Evolutionary conservation across 2,888 invertebrate genomes (phyloP).

Genomic region (Acrocyrtus sp.): DNA sequence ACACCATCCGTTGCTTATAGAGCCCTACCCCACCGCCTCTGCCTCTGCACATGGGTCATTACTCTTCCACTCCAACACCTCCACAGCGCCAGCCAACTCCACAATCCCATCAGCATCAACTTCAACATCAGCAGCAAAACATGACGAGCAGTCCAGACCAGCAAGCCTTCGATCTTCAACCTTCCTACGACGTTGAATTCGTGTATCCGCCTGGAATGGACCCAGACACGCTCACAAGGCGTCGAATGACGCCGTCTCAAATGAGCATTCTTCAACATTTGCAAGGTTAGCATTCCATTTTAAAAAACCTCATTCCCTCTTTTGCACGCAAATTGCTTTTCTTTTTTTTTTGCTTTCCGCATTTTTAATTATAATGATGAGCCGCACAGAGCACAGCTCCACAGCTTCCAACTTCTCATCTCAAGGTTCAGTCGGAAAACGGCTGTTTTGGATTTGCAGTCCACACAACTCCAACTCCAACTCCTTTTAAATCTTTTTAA

Average conservation of each 20-base stretch:
- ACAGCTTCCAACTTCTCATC: too few relatives aligned
- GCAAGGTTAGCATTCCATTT: slow-evolving; percentile 73
- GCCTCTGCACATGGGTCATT: slow-evolving; percentile 17
- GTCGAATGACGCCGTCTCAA: slow-evolving; percentile 41
- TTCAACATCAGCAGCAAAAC: slow-evolving; percentile 1
- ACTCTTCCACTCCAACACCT: slow-evolving; percentile 34
- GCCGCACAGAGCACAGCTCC: too few relatives aligned
- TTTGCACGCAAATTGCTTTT: not conserved
- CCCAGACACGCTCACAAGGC: slow-evolving; percentile 30
- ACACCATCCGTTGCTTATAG: too few relatives aligned
- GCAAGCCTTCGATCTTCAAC: slow-evolving; percentile 47
- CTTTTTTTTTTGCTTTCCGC: not conserved
- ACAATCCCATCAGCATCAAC: not conserved
- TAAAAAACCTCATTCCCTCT: not conserved
- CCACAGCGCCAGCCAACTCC: not conserved
- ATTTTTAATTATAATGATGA: not conserved
- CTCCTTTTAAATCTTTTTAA: too few relatives aligned
- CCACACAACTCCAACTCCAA: too few relatives aligned
- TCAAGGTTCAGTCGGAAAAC: not conserved
- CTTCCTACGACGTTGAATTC: slow-evolving; percentile 61
- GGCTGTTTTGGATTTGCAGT: too few relatives aligned
- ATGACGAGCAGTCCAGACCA: slow-evolving; percentile 35
- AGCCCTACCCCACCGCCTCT: slow-evolving; percentile 35
- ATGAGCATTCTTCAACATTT: slow-evolving; percentile 84
- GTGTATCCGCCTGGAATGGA: slow-evolving; percentile 61